Conservation (phyloP, 2,797 vertebrate species). For the Macroramphosus scolopax region DNA sequence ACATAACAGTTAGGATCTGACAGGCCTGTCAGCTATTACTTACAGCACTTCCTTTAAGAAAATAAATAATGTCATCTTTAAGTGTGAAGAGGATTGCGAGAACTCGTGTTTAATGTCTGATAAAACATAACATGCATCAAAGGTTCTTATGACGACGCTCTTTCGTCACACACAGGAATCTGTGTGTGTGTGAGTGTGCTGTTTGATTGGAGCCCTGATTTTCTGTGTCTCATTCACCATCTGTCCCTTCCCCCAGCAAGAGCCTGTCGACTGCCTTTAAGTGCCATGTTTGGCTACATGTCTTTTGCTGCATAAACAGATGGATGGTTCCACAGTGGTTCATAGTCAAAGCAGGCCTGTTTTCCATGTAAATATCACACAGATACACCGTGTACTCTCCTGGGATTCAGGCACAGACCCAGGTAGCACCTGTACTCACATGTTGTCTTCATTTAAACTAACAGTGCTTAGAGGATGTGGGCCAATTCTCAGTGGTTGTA, state of each 20-base stretch:
- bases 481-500: too few relatives aligned
- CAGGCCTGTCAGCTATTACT: slow-evolving; percentile 10
- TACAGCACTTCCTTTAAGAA: slow-evolving; percentile 12
- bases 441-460: too few relatives aligned
- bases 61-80: slow-evolving; percentile 12
- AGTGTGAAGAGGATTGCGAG: too few relatives aligned
- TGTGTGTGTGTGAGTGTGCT: neutral
- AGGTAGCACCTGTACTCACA: slow-evolving; percentile 5
- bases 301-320: too few relatives aligned
- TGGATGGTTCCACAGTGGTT: too few relatives aligned
- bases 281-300: too few relatives aligned
- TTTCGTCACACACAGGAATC: neutral
- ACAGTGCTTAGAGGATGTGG: too few relatives aligned
- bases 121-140: too few relatives aligned
- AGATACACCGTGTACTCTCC: too few relatives aligned
- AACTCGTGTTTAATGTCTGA: too few relatives aligned
- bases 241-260: neutral
- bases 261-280: slow-evolving; percentile 1
- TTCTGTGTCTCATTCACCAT: slow-evolving; percentile 4
- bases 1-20: slow-evolving; percentile 1
- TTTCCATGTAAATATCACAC: slow-evolving; percentile 31
- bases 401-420: neutral
- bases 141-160: too few relatives aligned
- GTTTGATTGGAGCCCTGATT: too few relatives aligned
- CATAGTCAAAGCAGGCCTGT: slow-evolving; percentile 18